Conservation (phyloP, 2,113 vertebrate species). For the Dromas ardeola region DNA sequence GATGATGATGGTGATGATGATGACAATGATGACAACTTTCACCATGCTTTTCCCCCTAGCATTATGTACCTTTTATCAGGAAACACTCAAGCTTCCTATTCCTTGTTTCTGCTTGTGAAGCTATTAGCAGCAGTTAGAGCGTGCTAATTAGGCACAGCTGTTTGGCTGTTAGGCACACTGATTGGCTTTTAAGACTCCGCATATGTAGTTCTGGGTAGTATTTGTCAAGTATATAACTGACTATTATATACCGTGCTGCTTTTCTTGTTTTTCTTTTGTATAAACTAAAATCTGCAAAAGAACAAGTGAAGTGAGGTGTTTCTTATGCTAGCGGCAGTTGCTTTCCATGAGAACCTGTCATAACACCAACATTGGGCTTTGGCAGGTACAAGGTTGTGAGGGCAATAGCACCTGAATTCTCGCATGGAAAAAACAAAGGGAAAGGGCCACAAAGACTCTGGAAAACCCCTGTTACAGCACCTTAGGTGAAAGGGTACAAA, state of each 20-base stretch:
- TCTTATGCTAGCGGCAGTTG: fast-evolving
- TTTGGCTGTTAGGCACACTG: neutral
- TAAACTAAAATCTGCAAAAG: neutral
- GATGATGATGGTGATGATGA: neutral
- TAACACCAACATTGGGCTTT: neutral
- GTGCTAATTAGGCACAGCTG: neutral
- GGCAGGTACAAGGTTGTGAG: neutral
- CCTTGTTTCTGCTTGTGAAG: neutral
- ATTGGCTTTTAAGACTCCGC: neutral
- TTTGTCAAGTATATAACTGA: neutral
- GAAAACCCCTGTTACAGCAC: neutral
- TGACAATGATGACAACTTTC: neutral
- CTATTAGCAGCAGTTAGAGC: neutral
- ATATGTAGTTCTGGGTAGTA: neutral
- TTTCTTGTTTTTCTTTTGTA: neutral
- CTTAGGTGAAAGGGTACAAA: neutral
- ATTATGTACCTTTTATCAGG: neutral
- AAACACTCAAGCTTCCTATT: neutral
- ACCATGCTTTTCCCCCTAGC: fast-evolving
- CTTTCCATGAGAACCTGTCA: neutral
- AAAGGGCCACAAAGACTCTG: neutral
- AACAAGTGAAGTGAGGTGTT: neutral
- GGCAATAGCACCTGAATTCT: neutral
- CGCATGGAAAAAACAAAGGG: neutral
- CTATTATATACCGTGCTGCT: neutral